A percentile compares a stretch with the other conserved stretches of the same genome.
These are phyloP conservation scores for Trichonephila clavipes DNA, from an alignment of 1,140 invertebrate genomes.

Conservation along the genomic window DNA sequence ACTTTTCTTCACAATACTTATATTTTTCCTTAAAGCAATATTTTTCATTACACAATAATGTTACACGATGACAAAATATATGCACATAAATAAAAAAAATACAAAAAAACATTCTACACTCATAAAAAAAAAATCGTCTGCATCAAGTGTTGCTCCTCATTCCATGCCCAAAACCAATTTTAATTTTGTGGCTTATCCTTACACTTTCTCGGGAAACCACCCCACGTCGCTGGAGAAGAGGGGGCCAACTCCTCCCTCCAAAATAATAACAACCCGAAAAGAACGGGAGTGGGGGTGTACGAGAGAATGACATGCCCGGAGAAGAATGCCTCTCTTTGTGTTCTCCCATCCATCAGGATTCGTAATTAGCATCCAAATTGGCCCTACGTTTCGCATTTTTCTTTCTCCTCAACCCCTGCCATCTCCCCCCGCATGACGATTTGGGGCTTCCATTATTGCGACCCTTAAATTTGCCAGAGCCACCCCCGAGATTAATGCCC, in stretches of 20 bases:
- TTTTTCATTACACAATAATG: no score
- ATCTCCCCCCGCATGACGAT: slow-evolving; percentile 36
- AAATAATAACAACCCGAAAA: slow-evolving; percentile 52
- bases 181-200: slow-evolving; percentile 57
- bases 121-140: not conserved
- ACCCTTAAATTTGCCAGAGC: slow-evolving; percentile 44
- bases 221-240: not conserved
- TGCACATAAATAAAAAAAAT: no score
- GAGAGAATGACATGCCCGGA: not conserved
- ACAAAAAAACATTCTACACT: no score
- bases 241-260: not conserved
- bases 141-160: slow-evolving; percentile 29
- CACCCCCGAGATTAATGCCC: slow-evolving; percentile 54
- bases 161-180: slow-evolving; percentile 29
- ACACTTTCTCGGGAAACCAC: slow-evolving; percentile 48
- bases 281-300: not conserved
- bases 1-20: no score
- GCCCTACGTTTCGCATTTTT: slow-evolving; percentile 51
- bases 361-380: slow-evolving; percentile 63
- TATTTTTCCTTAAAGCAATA: no score
- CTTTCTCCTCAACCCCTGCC: not conserved
- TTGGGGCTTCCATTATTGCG: slow-evolving; percentile 63
- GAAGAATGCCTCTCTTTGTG: slow-evolving; percentile 57
- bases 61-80: no score
- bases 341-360: slow-evolving; percentile 27